phyloP scores from a whole-genome alignment of 2,113 vertebrate genomes.

The Oenanthe oenanthe region DNA sequence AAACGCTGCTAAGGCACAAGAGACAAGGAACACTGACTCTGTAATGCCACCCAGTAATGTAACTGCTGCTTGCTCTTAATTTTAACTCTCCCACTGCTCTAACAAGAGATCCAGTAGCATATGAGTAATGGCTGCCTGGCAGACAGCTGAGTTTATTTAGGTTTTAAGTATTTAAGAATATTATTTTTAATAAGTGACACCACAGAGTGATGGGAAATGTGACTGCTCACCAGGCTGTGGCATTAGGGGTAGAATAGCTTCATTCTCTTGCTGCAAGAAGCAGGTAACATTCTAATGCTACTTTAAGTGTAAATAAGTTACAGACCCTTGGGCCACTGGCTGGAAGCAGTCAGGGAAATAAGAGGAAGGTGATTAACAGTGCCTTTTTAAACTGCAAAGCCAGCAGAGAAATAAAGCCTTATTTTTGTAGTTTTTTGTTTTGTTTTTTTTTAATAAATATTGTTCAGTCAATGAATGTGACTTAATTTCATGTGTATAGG shows the following conservation, averaged over 20 bases:
- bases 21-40: neutral
- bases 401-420: neutral
- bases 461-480: neutral
- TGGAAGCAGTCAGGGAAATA: neutral
- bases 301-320: neutral
- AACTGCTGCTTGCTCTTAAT: neutral
- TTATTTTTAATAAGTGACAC: neutral
- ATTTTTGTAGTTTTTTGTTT: neutral
- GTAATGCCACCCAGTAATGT: neutral
- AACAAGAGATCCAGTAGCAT: neutral
- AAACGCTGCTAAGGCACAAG: conserved; percentile 79
- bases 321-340: neutral
- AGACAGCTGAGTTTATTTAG: neutral
- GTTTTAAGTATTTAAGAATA: neutral
- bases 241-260: neutral
- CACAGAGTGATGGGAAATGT: neutral
- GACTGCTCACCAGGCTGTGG: neutral
- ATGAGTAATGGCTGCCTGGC: neutral
- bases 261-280: neutral
- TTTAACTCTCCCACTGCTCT: neutral
- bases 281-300: neutral
- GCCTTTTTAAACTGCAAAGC: neutral
- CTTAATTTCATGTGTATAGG: neutral
- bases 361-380: neutral
- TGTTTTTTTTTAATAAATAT: neutral